Conservation (phyloP, 2,888 invertebrate species). For the Torymus auratus region DNA sequence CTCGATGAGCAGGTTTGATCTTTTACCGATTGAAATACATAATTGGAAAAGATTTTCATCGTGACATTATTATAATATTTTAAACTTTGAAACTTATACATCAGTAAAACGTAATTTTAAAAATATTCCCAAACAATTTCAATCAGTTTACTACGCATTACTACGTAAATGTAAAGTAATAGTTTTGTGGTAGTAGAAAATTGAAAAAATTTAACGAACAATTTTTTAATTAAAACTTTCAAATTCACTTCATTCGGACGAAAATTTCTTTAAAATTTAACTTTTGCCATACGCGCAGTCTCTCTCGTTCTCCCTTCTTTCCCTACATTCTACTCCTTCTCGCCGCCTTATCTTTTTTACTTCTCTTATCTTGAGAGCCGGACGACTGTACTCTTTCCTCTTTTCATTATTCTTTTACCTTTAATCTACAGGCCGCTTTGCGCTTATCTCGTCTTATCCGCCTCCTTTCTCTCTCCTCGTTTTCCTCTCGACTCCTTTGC, state of each 20-base stretch:
- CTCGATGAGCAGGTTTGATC: too few relatives aligned
- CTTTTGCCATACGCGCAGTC: neutral
- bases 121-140: too few relatives aligned
- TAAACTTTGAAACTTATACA: too few relatives aligned
- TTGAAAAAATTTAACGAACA: too few relatives aligned
- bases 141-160: too few relatives aligned
- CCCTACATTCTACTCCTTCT: constrained; percentile 25
- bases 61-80: too few relatives aligned
- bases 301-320: constrained; percentile 1
- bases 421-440: constrained; percentile 54
- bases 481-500: constrained; percentile 2
- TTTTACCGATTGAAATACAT: too few relatives aligned
- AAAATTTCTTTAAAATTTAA: neutral
- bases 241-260: neutral
- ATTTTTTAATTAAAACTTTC: constrained; percentile 10
- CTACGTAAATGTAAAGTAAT: too few relatives aligned
- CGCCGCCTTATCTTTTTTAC: constrained; percentile 41
- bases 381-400: constrained; percentile 50
- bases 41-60: too few relatives aligned
- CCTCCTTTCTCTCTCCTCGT: constrained; percentile 27
- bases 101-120: too few relatives aligned
- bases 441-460: constrained; percentile 56
- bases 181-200: too few relatives aligned
- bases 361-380: constrained; percentile 45
- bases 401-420: constrained; percentile 58